Evolutionary conservation across 2,113 vertebrate species (phyloP).

Genomic region (Cariama cristata): DNA sequence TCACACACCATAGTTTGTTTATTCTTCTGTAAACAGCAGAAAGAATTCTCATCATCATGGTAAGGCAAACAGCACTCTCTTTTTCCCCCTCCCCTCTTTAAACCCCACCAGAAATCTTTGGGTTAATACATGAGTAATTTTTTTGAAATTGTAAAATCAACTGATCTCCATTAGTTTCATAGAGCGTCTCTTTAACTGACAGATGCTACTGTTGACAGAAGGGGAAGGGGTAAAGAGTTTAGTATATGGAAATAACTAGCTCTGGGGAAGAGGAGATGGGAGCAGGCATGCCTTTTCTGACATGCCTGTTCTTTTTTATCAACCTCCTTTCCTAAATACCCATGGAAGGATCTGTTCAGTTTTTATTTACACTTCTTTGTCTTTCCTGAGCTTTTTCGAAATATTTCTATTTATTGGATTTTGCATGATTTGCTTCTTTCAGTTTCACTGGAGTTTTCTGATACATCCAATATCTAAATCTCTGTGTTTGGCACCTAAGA

Average conservation of each 20-base stretch:
- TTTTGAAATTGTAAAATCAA: background rate
- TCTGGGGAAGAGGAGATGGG: slow-evolving; percentile 63
- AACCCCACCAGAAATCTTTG: background rate
- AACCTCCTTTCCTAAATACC: background rate
- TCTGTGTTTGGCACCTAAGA: background rate
- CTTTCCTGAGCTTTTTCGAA: background rate
- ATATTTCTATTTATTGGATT: background rate
- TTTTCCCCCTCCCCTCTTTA: background rate
- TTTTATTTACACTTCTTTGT: background rate
- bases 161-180: background rate
- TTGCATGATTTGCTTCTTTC: background rate
- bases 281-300: slow-evolving; percentile 57
- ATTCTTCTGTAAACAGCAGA: slow-evolving; percentile 65
- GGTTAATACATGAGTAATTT: background rate
- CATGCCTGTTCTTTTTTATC: slow-evolving; percentile 19
- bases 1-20: slow-evolving; percentile 47
- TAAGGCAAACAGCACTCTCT: slow-evolving; percentile 69
- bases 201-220: slow-evolving; percentile 36
- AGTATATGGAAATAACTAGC: slow-evolving; percentile 60
- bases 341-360: background rate
- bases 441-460: background rate
- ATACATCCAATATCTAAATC: background rate
- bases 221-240: slow-evolving; percentile 31
- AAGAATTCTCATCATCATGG: slow-evolving; percentile 75
- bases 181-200: background rate